Evolutionary conservation across 2,797 vertebrate genomes (phyloP).

Genomic region (Cuculus canorus): DNA sequence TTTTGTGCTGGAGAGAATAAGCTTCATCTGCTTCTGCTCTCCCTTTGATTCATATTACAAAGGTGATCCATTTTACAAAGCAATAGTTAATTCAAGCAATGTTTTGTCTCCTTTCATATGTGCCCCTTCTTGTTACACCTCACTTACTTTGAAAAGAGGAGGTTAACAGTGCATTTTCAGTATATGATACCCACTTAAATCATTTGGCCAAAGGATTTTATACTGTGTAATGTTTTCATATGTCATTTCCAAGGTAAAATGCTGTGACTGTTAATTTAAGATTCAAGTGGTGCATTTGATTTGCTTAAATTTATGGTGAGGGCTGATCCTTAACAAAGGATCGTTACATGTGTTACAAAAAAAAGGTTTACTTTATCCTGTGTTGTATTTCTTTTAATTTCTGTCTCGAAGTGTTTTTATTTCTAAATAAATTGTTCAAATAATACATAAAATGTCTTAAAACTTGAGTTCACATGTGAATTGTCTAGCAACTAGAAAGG

Average conservation of each 20-base stretch:
- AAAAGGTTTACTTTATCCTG: neutral
- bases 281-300: neutral
- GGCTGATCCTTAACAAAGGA: neutral
- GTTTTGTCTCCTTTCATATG: neutral
- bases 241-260: neutral
- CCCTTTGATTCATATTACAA: neutral
- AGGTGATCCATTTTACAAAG: neutral
- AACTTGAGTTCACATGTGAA: neutral
- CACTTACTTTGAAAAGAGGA: neutral
- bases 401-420: neutral
- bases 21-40: neutral
- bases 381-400: neutral
- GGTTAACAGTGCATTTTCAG: neutral
- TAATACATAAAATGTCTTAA: neutral
- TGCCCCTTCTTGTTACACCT: neutral
- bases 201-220: neutral
- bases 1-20: neutral
- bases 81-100: neutral
- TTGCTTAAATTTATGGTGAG: neutral
- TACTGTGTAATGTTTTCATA: neutral
- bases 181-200: neutral
- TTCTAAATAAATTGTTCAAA: neutral
- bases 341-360: neutral
- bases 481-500: neutral
- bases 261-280: neutral